Evolutionary conservation across 2,797 vertebrate species (phyloP).

Genomic region (Smutsia gigantea): DNA sequence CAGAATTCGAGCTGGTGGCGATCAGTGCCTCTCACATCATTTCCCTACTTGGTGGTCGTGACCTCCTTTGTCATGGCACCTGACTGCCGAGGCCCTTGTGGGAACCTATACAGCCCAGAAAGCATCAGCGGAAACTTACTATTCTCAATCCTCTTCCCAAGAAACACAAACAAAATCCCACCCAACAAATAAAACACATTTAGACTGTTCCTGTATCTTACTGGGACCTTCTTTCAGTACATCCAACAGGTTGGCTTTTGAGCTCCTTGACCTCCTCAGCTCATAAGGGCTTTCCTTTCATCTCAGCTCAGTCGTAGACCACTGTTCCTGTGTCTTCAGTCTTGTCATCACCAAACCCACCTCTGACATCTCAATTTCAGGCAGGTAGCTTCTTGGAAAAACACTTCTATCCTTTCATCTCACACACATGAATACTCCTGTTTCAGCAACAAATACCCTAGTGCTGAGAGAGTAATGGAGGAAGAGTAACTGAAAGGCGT

Average conservation of each 20-base stretch:
- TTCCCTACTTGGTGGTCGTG: neutral
- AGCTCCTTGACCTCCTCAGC: neutral
- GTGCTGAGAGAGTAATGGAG: neutral
- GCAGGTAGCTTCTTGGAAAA: neutral
- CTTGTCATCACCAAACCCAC: neutral
- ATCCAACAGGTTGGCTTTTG: neutral
- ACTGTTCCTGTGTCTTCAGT: neutral
- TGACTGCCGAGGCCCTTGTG: neutral
- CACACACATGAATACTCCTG: neutral
- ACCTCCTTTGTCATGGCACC: neutral
- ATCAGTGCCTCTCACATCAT: rapidly evolving
- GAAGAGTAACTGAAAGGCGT: neutral
- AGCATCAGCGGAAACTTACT: neutral
- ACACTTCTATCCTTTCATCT: neutral
- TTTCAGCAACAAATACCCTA: neutral
- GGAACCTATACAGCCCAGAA: neutral
- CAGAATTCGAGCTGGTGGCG: neutral
- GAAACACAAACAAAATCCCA: neutral
- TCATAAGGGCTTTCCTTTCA: neutral
- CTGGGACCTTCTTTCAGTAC: neutral
- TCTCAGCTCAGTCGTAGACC: neutral
- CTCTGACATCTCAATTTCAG: neutral
- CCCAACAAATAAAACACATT: neutral
- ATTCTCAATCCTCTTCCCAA: neutral
- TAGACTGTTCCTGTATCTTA: neutral